Evolutionary conservation across 2,888 invertebrate genomes (phyloP), one percentile per base, ranked within the genome.

Genomic region (Anaspis maculata): DNA sequence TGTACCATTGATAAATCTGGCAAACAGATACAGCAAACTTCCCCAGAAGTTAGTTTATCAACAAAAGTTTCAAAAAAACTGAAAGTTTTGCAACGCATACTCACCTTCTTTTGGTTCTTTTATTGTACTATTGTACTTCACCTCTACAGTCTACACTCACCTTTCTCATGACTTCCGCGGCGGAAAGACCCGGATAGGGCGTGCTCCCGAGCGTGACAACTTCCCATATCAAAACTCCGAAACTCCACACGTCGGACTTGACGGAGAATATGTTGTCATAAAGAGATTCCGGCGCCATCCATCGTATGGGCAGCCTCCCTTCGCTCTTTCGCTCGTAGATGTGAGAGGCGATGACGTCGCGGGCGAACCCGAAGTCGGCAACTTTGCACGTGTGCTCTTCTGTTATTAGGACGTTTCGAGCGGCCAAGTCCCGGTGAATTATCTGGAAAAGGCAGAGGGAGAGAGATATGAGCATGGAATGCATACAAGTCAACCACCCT

Each of bases 271-370:
- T 79, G 58, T 92, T 92, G 59, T 95, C 92, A 62, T 88, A 90
- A 2, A 95, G 74, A 2, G 92, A 90, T 57, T 95, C 95, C 0
- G 91, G 90, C 0, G 94, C 90, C 94, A 95, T 94, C 95, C 95
- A 95, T 61, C 92, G 69, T 25, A 77, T 73, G 1, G 76, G 76
- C 13, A 75, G 54, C 22, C 71, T 60, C 9, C 72, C 88, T 54
- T 88, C 88, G 42, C 86, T 87, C 56, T 88, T 88, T 21, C 88
- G 71, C 58, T 88, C 88, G 56, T 88, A 88, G n/a, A 88, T 78
- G 51, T 85, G 85, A n/a, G 85, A 84, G 3, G 83, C 83, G 2
- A 83, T 81, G 0, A 94, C 80, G 64, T 92, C 91, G 28, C 94
- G 73, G 0, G 92, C 91, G 51, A 94, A 88, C 0, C 94, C 94